phyloP scores from a whole-genome alignment of 1,140 invertebrate genomes.

The Centruroides vittatus region DNA sequence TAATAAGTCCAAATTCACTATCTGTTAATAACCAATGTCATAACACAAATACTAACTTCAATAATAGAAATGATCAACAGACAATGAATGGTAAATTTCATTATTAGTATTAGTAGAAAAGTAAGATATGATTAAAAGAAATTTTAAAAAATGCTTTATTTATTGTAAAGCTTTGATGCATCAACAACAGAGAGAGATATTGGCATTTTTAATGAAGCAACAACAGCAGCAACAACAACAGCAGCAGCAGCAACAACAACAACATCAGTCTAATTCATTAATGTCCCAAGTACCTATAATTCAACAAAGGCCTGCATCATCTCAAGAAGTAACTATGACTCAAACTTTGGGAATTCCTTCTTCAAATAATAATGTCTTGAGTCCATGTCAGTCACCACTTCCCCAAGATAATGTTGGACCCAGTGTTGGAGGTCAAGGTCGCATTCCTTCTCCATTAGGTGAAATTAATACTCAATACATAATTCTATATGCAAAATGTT shows the following conservation, averaged over 20 bases:
- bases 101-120: not conserved
- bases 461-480: conserved; percentile 9
- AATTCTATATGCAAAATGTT: no score
- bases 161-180: not conserved
- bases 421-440: conserved; percentile 18
- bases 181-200: conserved; percentile 8
- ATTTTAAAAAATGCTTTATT: not conserved
- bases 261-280: not conserved
- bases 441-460: conserved; percentile 30
- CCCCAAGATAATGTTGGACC: conserved; percentile 3
- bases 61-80: conserved; percentile 6
- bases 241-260: conserved; percentile 19
- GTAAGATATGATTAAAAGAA: not conserved
- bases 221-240: conserved; percentile 57
- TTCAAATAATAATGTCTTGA: conserved; percentile 1
- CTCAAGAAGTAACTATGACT: conserved; percentile 9
- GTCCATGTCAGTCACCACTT: conserved; percentile 13
- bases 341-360: conserved; percentile 10
- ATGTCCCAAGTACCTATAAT: no score
- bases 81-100: not conserved
- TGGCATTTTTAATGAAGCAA: conserved; percentile 37
- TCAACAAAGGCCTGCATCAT: conserved; percentile 7
- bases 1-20: no score
- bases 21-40: no score
- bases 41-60: no score